Evolutionary conservation across 1,140 invertebrate genomes (phyloP), one percentile per base, ranked within the genome.

Genomic region (Drosophila serrata): DNA sequence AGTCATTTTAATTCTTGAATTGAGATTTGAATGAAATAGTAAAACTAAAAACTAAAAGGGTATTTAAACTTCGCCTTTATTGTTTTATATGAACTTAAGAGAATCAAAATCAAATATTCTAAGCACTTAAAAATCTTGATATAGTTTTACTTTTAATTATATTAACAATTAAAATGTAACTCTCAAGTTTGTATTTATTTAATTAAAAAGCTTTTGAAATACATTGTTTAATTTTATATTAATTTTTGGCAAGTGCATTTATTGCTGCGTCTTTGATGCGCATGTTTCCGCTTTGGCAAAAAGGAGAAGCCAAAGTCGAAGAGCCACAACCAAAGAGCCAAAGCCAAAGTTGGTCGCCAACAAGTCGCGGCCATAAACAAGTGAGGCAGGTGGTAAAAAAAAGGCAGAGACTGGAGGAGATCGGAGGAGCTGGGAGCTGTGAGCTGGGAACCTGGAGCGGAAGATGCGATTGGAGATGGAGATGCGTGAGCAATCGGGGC

Each of bases 361-460:
- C 70, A 65, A 76, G 73, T 75, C 73, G 73, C 72, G 73, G 51
- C 51, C 60, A 75, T 76, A 76, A 75, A 76, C 70, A 76, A 76
- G 73, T 76, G 70, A 75, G 75, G 75, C 75, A 78, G 75, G 75
- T 78, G 75, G 75, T 78, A 78, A 78, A 78, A 78, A 77, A 75
- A 58, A 37, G 42, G 42, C 22, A 29, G 42, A 12, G 27, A 5
- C 24, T 22, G 43, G 35, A n/a, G 58, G 17, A 15, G 51, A 55
- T 55, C 51, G 6, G 51, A 22, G 51, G 40, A 40, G 39, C 39
- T 22, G 31, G 8, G n/a, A 56, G 53, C 31, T 56, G 33, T n/a
- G 6, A 29, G 31, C 45, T 64, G 37, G 46, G 46, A 56, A 67
- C 37, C 37, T 31, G 31, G 67, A 61, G 51, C 51, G 51, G 51